These are phyloP conservation scores for Arbacia lixula DNA, from an alignment of 53 echinoderm and acorn worm species.

Conservation along the genomic window DNA sequence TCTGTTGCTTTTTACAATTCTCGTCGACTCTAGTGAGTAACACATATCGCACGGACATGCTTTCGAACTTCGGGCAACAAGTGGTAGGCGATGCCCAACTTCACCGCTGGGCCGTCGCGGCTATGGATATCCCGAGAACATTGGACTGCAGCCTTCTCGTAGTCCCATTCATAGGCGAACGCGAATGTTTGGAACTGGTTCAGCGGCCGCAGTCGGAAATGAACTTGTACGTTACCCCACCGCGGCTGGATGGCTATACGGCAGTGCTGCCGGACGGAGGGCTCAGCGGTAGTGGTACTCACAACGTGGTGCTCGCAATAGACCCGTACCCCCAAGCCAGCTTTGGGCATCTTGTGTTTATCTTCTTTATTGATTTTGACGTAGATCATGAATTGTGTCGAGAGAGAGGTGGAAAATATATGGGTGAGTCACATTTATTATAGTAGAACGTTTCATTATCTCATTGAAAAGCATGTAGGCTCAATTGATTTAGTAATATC, in stretches of 20 bases:
- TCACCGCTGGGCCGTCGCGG: slow-evolving; percentile 73
- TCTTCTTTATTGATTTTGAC: slow-evolving; percentile 82
- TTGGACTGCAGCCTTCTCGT: slow-evolving; percentile 74
- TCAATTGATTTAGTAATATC: too few species aligned
- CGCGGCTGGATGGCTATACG: slow-evolving; percentile 58
- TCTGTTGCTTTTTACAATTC: slow-evolving; percentile 48
- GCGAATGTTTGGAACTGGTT: slow-evolving; percentile 72
- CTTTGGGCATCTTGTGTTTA: slow-evolving; percentile 94
- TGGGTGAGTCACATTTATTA: too few species aligned
- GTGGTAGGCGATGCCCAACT: slow-evolving; percentile 57
- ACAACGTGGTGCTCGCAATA: slow-evolving; percentile 84
- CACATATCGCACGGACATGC: slow-evolving; percentile 37
- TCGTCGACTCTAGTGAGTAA: slow-evolving; percentile 48
- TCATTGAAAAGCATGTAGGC: too few species aligned
- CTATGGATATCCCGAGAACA: slow-evolving; percentile 63
- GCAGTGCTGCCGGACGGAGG: slow-evolving; percentile 89
- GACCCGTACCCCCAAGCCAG: slow-evolving; percentile 86
- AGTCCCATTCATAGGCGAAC: slow-evolving; percentile 73
- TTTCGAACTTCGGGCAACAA: slow-evolving; percentile 41
- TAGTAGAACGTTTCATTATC: too few species aligned
- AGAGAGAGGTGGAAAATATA: slow-evolving; percentile 67
- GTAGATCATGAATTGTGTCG: slow-evolving; percentile 73
- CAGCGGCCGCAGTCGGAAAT: slow-evolving; percentile 63
- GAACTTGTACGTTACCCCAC: slow-evolving; percentile 83
- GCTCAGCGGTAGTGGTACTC: slow-evolving; percentile 76